Evolutionary conservation across 2,797 vertebrate genomes (phyloP).

Genomic region (Melanotaenia boesemani): DNA sequence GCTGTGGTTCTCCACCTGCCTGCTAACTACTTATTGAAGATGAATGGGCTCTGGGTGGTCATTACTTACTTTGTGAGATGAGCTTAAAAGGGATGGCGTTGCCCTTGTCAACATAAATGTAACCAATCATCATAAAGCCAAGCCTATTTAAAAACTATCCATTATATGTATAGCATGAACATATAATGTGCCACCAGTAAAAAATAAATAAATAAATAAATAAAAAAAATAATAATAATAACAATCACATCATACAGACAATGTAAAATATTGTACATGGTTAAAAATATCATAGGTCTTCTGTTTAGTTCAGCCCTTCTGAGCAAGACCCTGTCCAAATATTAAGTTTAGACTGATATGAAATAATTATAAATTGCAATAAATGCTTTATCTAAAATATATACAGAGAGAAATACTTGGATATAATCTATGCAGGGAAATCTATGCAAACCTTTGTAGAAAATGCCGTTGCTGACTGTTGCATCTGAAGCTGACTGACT

Average conservation of each 20-base stretch:
- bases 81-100: constrained; percentile 60
- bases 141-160: constrained; percentile 56
- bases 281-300: background rate
- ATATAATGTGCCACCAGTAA: background rate
- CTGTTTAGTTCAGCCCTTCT: background rate
- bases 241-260: background rate
- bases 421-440: background rate
- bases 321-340: background rate
- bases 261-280: background rate
- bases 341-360: background rate
- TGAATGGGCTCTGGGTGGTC: constrained; percentile 58
- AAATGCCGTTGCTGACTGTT: background rate
- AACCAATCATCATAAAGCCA: constrained; percentile 60
- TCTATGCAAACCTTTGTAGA: background rate
- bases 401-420: background rate
- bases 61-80: constrained; percentile 70
- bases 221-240: too few relatives aligned
- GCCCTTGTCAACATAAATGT: constrained; percentile 54
- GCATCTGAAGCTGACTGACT: too few relatives aligned
- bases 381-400: background rate
- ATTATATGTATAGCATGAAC: constrained; percentile 32
- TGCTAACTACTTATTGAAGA: constrained; percentile 66
- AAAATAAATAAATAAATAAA: too few relatives aligned
- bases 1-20: constrained; percentile 68
- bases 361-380: background rate